phyloP scores from a whole-genome alignment of 2,888 invertebrate species.

The Drosophila multiciliata region DNA sequence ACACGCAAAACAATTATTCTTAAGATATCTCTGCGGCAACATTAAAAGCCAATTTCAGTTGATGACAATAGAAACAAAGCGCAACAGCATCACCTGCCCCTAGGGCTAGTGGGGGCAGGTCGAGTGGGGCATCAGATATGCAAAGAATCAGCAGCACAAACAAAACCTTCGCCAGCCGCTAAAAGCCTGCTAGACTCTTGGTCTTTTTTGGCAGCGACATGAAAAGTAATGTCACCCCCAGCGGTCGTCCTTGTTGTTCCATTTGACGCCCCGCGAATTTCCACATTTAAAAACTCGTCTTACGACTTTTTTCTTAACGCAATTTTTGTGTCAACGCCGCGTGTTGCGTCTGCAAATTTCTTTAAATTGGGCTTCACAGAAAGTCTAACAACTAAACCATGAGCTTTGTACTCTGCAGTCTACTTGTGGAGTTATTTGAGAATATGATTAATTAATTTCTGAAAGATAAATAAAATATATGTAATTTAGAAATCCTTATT shows the following conservation, averaged over 20 bases:
- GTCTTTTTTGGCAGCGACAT: slow-evolving; percentile 74
- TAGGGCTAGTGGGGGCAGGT: slow-evolving; percentile 37
- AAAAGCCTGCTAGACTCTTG: slow-evolving; percentile 47
- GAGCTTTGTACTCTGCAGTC: neutral
- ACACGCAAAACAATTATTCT: slow-evolving; percentile 85
- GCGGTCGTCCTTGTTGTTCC: slow-evolving; percentile 47
- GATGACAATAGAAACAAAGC: slow-evolving; percentile 82
- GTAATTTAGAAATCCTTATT: no score
- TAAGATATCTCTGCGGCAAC: slow-evolving; percentile 85
- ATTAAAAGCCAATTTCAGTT: slow-evolving; percentile 85
- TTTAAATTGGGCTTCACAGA: neutral
- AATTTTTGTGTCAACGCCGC: slow-evolving; percentile 67
- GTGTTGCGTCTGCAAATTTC: slow-evolving; percentile 44
- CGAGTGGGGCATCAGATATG: slow-evolving; percentile 64
- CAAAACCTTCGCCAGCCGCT: slow-evolving; percentile 55
- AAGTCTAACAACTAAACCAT: slow-evolving; percentile 1
- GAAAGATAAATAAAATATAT: no score
- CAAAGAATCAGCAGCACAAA: slow-evolving; percentile 80
- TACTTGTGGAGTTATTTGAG: neutral
- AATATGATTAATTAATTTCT: neutral
- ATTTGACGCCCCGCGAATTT: slow-evolving; percentile 29
- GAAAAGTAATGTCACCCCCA: slow-evolving; percentile 83
- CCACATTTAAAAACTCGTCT: slow-evolving; percentile 46
- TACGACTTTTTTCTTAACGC: slow-evolving; percentile 45
- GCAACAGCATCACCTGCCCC: slow-evolving; percentile 70